Conservation (phyloP, 2,888 invertebrate genomes). For the Glyphotaelius pellucidus region DNA sequence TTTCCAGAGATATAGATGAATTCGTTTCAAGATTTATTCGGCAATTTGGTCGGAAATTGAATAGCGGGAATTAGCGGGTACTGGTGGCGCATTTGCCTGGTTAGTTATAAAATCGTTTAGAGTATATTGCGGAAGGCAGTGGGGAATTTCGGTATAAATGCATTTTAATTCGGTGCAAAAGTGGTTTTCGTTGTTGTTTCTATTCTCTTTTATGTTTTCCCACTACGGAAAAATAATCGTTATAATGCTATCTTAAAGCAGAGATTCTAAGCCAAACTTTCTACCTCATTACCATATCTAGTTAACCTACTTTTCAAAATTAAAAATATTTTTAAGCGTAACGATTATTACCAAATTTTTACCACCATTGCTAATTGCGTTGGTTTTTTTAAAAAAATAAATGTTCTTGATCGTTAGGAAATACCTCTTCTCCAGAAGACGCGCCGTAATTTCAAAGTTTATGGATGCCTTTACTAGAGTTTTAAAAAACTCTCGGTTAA, state of each 20-base stretch:
- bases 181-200: neutral
- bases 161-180: neutral
- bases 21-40: neutral
- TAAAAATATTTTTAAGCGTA: neutral
- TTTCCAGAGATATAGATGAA: neutral
- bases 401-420: neutral
- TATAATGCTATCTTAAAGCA: neutral
- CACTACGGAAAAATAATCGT: neutral
- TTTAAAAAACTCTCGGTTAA: constrained; percentile 2
- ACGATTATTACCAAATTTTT: neutral
- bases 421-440: neutral
- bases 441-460: neutral
- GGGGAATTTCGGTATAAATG: neutral
- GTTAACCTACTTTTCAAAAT: neutral
- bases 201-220: neutral
- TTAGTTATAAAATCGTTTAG: neutral
- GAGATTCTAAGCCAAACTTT: neutral
- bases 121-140: neutral
- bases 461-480: constrained; percentile 2
- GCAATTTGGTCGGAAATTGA: neutral
- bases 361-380: neutral
- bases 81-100: neutral
- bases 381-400: neutral
- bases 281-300: neutral
- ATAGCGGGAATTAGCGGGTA: neutral